Conservation (phyloP, 2,888 invertebrate species). For the Halictus quadricinctus region DNA sequence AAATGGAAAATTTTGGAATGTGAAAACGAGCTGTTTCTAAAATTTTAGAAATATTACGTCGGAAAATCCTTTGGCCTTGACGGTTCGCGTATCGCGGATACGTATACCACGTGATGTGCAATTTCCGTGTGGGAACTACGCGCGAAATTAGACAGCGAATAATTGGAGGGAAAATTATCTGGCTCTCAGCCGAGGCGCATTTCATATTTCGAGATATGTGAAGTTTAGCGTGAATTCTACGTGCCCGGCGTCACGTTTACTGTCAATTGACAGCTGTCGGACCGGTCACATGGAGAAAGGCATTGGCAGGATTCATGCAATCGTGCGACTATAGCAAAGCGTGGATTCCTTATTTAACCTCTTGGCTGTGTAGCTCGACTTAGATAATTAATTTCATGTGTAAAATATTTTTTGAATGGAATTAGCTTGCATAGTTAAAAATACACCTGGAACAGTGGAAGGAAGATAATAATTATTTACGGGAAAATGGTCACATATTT, state of each 20-base stretch:
- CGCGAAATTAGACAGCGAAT: background rate
- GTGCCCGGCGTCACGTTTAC: conserved; percentile 54
- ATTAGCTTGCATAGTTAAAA: no score
- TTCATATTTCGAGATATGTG: conserved; percentile 35
- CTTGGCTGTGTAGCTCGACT: no score
- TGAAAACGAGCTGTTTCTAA: no score
- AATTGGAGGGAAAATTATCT: conserved; percentile 40
- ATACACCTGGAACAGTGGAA: no score
- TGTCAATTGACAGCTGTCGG: conserved; percentile 33
- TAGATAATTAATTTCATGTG: no score
- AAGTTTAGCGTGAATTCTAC: background rate
- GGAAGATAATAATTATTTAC: no score
- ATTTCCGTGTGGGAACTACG: background rate
- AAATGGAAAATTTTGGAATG: background rate
- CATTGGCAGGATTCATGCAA: background rate
- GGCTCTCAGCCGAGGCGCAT: background rate
- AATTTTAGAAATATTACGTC: background rate
- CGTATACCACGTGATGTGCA: background rate
- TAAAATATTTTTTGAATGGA: no score
- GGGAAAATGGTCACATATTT: no score
- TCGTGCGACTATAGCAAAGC: no score
- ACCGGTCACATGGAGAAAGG: background rate
- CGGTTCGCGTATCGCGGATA: background rate
- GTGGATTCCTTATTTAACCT: no score
- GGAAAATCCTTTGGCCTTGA: background rate